Conservation (phyloP, 2,888 invertebrate species). For the Acanthopleura granulata region DNA sequence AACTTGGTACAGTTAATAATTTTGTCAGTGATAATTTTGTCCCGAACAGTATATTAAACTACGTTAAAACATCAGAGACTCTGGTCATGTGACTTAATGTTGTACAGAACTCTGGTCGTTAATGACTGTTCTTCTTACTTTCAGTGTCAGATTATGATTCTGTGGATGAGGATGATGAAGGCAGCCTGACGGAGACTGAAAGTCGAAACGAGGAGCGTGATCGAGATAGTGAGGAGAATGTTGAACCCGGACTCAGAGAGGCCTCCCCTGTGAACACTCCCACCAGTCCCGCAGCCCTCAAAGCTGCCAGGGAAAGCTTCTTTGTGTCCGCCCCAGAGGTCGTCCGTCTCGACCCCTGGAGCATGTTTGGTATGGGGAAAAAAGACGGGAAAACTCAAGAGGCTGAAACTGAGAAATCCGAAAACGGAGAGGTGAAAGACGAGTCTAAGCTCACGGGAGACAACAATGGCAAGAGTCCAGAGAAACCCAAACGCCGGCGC, state of each 20-base stretch:
- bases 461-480: neutral
- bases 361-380: slow-evolving; percentile 64
- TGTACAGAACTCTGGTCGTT: neutral
- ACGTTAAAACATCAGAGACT: too few relatives aligned
- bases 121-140: neutral
- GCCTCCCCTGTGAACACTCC: slow-evolving; percentile 22
- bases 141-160: slow-evolving; percentile 38
- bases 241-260: slow-evolving; percentile 70
- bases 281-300: slow-evolving; percentile 32
- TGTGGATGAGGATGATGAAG: slow-evolving; percentile 35
- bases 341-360: slow-evolving; percentile 62
- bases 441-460: slow-evolving; percentile 75
- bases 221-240: slow-evolving; percentile 68
- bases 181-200: slow-evolving; percentile 44
- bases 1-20: too few relatives aligned
- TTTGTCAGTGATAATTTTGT: too few relatives aligned
- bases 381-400: slow-evolving; percentile 36
- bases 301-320: slow-evolving; percentile 60
- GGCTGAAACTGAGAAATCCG: slow-evolving; percentile 30
- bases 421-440: slow-evolving; percentile 79
- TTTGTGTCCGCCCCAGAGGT: slow-evolving; percentile 62
- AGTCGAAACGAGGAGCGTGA: slow-evolving; percentile 29
- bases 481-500: neutral
- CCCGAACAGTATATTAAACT: too few relatives aligned
- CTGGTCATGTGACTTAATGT: neutral